phyloP scores from a whole-genome alignment of 1,140 invertebrate species.

The Bradysia coprophila region DNA sequence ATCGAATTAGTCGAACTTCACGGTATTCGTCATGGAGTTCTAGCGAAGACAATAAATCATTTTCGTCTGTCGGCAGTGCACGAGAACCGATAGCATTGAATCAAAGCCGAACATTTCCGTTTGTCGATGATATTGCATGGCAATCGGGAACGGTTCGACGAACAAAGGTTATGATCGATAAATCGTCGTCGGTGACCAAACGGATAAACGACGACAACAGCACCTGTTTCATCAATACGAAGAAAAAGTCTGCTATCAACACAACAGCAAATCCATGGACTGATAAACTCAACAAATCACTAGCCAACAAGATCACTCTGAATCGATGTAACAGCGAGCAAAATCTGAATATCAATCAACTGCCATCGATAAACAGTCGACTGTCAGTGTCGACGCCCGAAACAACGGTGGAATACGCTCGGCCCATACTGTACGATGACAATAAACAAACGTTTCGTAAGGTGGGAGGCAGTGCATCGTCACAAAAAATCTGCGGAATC shows the following conservation, averaged over 20 bases:
- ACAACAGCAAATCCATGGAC: conserved; percentile 8
- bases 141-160: conserved; percentile 3
- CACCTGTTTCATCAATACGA: conserved; percentile 5
- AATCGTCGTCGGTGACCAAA: no score
- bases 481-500: conserved; percentile 1
- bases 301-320: no score
- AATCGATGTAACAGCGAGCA: conserved; percentile 21
- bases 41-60: no score
- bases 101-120: no score
- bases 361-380: neutral
- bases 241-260: conserved; percentile 3
- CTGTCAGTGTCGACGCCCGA: conserved; percentile 9
- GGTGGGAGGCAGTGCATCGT: no score
- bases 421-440: neutral
- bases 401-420: conserved; percentile 1
- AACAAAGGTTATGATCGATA: neutral
- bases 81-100: no score
- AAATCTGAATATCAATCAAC: neutral
- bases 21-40: no score
- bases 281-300: no score
- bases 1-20: no score
- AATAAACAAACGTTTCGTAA: no score
- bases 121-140: no score
- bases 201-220: conserved; percentile 1
- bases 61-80: no score